Percentiles rank a stretch among this genome's conserved stretches.
These are phyloP conservation scores for Parelbella ahira DNA, from an alignment of 2,888 invertebrate species.

Conservation along the genomic window DNA sequence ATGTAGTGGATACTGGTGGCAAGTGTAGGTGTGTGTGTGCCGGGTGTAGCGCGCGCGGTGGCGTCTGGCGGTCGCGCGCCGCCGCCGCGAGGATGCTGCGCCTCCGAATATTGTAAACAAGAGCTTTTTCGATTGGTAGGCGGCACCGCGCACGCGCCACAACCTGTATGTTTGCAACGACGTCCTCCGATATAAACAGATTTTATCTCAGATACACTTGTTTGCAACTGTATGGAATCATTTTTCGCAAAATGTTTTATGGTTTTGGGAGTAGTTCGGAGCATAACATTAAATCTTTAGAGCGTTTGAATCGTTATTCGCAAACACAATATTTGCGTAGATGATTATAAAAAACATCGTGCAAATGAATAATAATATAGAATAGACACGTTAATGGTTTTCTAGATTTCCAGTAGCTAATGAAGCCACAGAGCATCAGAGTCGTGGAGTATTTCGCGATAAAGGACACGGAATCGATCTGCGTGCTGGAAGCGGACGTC, in stretches of 20 bases:
- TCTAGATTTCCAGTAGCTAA: conserved; percentile 11
- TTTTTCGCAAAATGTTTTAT: no score
- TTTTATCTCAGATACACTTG: no score
- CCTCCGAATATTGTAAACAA: conserved; percentile 71
- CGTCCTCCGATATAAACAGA: no score
- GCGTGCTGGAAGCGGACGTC: conserved; percentile 36
- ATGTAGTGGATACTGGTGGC: neutral
- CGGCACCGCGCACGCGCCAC: conserved; percentile 54
- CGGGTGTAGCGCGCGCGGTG: conserved; percentile 32
- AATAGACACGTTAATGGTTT: no score
- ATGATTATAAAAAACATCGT: no score
- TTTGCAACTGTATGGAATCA: no score
- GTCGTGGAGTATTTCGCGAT: conserved; percentile 19
- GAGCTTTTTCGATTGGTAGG: conserved; percentile 71
- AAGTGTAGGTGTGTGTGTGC: conserved; percentile 6
- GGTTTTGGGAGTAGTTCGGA: no score
- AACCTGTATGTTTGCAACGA: conserved; percentile 44
- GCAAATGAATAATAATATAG: no score
- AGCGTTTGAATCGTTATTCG: no score
- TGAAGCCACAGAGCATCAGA: conserved; percentile 20
- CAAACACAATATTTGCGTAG: no score
- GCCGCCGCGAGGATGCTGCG: conserved; percentile 53
- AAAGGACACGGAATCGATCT: conserved; percentile 45
- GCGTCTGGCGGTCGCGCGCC: conserved; percentile 47
- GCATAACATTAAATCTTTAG: no score